A percentile compares a stretch with the other conserved stretches of the same genome.
These are phyloP conservation scores for Mythimna pallens DNA, from an alignment of 2,888 invertebrate genomes.

Conservation along the genomic window DNA sequence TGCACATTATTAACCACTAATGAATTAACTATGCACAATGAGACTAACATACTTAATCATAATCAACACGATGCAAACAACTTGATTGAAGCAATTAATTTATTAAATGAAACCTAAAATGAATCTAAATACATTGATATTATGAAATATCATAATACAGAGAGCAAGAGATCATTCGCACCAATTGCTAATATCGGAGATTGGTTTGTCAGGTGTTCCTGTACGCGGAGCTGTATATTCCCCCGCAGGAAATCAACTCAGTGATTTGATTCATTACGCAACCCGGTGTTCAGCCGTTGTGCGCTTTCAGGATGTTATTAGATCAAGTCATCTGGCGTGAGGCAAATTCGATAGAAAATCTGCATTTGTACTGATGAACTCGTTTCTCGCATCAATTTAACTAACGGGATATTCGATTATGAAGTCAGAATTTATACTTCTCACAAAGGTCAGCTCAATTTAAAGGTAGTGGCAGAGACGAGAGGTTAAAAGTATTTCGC, in stretches of 20 bases:
- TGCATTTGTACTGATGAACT: slow-evolving; percentile 44
- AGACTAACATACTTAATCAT: slow-evolving; percentile 5
- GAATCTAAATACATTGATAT: not conserved
- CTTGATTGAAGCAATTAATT: slow-evolving; percentile 6
- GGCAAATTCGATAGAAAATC: slow-evolving; percentile 46
- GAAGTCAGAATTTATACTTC: slow-evolving; percentile 10
- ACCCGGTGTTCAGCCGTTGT: slow-evolving; percentile 46
- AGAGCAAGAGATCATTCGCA: slow-evolving; percentile 30
- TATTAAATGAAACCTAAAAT: slow-evolving; percentile 14
- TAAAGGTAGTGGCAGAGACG: slow-evolving; percentile 1
- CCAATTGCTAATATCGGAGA: slow-evolving; percentile 46
- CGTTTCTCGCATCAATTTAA: slow-evolving; percentile 22
- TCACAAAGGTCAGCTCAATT: slow-evolving; percentile 9
- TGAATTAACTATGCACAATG: slow-evolving; percentile 30
- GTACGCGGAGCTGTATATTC: slow-evolving; percentile 48
- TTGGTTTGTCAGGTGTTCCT: slow-evolving; percentile 46
- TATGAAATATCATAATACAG: slow-evolving; percentile 5
- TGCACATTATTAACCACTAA: slow-evolving; percentile 24
- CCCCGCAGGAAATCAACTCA: slow-evolving; percentile 69
- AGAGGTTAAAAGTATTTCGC: slow-evolving; percentile 2
- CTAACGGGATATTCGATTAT: slow-evolving; percentile 30
- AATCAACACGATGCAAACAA: slow-evolving; percentile 4
- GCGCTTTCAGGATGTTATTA: slow-evolving; percentile 57
- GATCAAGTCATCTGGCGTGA: slow-evolving; percentile 46
- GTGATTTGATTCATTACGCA: slow-evolving; percentile 67